These are phyloP conservation scores for Actinia equina DNA, from an alignment of 64 coral and sea anemone species.

Conservation along the genomic window DNA sequence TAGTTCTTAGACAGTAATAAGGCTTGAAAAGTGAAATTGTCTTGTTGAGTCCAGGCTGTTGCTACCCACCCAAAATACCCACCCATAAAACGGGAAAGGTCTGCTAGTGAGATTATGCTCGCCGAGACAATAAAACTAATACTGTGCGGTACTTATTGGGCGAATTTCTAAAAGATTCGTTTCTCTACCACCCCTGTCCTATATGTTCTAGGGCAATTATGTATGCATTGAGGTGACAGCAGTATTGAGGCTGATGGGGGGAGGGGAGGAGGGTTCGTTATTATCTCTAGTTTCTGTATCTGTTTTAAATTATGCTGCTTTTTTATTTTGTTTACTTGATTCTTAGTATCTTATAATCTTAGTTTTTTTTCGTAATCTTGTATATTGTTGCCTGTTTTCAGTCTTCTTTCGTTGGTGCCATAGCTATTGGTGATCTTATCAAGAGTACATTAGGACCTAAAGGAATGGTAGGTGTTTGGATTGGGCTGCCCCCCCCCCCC, in stretches of 20 bases:
- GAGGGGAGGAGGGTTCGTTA: no score
- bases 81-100: not conserved
- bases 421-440: conserved; percentile 95
- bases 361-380: not conserved
- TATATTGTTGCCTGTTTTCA: conserved; percentile 12
- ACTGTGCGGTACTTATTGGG: no score
- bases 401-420: conserved; percentile 98
- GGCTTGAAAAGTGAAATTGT: not conserved
- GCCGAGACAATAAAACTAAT: not conserved
- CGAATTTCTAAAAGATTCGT: not conserved
- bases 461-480: conserved; percentile 78
- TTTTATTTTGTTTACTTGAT: not conserved
- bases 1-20: not conserved
- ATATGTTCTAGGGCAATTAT: no score
- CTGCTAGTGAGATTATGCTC: not conserved
- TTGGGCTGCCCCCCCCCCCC: no score
- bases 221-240: no score
- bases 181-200: not conserved
- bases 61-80: not conserved
- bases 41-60: conserved; percentile 5
- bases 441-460: conserved; percentile 97
- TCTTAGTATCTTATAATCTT: not conserved
- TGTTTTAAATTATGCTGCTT: no score
- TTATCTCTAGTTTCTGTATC: no score
- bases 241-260: no score